A percentile compares a stretch with the other conserved stretches of the same genome.
phyloP scores from a whole-genome alignment of 2,888 invertebrate species.

The Eretmocerus hayati region DNA sequence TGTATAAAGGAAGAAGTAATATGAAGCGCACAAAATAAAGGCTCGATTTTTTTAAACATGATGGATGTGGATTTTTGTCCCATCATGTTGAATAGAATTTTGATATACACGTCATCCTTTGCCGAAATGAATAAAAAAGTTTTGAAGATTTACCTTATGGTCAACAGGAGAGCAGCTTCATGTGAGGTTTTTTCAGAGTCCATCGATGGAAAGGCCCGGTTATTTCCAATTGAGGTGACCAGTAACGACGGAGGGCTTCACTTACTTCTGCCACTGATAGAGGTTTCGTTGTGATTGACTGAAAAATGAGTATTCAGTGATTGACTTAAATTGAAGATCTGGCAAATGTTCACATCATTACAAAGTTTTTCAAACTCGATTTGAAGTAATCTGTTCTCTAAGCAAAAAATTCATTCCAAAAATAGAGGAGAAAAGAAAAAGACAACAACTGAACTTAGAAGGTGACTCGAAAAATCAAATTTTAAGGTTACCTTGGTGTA shows the following conservation, averaged over 20 bases:
- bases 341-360: too few species aligned
- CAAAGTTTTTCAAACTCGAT: too few species aligned
- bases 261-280: conserved; percentile 75
- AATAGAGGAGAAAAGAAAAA: too few species aligned
- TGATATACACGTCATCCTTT: too few species aligned
- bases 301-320: too few species aligned
- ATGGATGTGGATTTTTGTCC: too few species aligned
- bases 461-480: too few species aligned
- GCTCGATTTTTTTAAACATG: neutral
- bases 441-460: too few species aligned
- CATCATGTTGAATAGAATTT: too few species aligned
- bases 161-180: conserved; percentile 40
- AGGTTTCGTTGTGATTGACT: conserved; percentile 55
- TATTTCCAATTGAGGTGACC: conserved; percentile 53
- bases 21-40: neutral
- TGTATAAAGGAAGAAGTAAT: conserved; percentile 15
- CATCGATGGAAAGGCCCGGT: conserved; percentile 42
- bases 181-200: conserved; percentile 36
- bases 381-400: too few species aligned
- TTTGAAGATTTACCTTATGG: conserved; percentile 11
- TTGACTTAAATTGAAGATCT: too few species aligned
- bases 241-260: conserved; percentile 73
- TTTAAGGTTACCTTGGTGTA: conserved; percentile 34
- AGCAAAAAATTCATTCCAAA: too few species aligned
- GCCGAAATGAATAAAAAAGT: conserved; percentile 4